Conservation (phyloP, 2,888 invertebrate species). For the Morpho helenor region DNA sequence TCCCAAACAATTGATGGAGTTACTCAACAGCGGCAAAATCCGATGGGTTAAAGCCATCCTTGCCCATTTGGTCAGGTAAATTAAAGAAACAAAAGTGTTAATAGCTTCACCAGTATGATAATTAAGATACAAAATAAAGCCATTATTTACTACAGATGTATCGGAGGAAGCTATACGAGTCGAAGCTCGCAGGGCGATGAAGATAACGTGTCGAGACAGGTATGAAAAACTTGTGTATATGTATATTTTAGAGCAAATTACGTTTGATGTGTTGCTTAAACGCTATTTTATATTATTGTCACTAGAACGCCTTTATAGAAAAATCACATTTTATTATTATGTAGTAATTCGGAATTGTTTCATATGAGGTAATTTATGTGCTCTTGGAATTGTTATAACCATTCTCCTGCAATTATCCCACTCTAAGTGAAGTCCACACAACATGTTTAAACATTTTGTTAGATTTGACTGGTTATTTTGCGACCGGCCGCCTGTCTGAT, state of each 20-base stretch:
- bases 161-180: conserved; percentile 79
- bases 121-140: neutral
- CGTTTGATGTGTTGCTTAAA: conserved; percentile 17
- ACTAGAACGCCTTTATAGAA: neutral
- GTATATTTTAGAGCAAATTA: conserved; percentile 13
- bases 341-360: no score
- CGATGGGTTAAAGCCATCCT: conserved; percentile 99
- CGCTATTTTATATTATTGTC: no score
- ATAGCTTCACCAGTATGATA: neutral
- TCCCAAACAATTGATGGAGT: conserved; percentile 98
- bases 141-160: conserved; percentile 64
- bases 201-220: conserved; percentile 80
- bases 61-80: conserved; percentile 93
- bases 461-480: no score
- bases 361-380: no score
- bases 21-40: conserved; percentile 98
- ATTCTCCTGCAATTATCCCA: no score
- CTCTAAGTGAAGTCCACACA: no score
- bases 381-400: no score
- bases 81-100: neutral
- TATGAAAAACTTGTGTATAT: conserved; percentile 31
- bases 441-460: no score
- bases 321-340: neutral
- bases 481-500: no score
- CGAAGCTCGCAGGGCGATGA: conserved; percentile 78